Evolutionary conservation across 2,113 vertebrate genomes (phyloP), one percentile per base, ranked within the genome.

Genomic region (Sebastes schlegelii): DNA sequence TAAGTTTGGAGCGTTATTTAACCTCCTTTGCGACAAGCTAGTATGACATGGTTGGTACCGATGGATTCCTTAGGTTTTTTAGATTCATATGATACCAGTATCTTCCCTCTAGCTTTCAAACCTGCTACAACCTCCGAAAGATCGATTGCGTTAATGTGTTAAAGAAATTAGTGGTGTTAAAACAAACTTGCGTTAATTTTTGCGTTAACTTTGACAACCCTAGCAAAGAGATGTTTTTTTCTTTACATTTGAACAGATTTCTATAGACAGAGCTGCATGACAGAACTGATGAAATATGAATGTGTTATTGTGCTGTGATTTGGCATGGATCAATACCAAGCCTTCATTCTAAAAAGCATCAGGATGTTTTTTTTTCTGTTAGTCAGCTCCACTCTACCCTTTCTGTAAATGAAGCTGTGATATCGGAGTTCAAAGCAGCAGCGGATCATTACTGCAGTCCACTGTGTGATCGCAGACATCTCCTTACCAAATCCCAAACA

Each of bases 361-460:
- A 66, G 51, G 58, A 42, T 70, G 73, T 7, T 61, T 65, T 70
- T 72, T 9, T 61, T 65, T 70, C 68, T 21, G 57, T 72, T 71
- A 66, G 67, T 65, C 73, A 62, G 71, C 84, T 63, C 58, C 42
- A 13, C 55, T 67, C 65, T 79, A 54, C 19, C 46, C 79, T 80
- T 70, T 82, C 61, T 82, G 34, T 79, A 65, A 82, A 85, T 1
- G 0, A 84, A 40, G 65, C 72, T 75, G 76, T 77, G 80, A 88
- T 89, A 86, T 86, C 1, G 0, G 26, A 87, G 70, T 89, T 86
- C 77, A 87, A 89, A 86, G 91, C 67, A 82, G 72, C 61, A 68
- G 82, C 43, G 5, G 79, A 78, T 89, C 80, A 89, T 87, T 88
- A 87, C 64, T 0, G 45, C 69, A 62, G 86, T 74, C 80, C 62